Evolutionary conservation across 2,797 vertebrate genomes (phyloP).

Genomic region (Ceyx erithaca): DNA sequence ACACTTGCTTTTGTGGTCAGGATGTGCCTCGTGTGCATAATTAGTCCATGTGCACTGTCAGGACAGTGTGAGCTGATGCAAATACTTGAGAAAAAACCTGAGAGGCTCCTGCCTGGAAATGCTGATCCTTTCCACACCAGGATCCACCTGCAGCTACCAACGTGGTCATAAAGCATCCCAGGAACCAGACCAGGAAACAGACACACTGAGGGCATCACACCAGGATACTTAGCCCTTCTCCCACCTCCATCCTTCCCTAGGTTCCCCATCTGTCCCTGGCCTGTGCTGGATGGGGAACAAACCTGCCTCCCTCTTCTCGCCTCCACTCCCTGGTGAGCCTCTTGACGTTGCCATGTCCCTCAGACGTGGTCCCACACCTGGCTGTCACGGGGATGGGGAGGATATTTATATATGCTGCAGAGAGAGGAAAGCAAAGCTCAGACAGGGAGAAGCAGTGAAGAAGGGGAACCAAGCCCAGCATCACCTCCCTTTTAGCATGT

Average conservation of each 20-base stretch:
- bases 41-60: neutral
- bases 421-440: neutral
- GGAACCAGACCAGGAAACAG: neutral
- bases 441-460: neutral
- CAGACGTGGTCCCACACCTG: neutral
- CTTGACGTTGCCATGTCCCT: neutral
- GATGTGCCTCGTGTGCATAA: neutral
- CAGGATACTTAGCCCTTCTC: neutral
- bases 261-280: neutral
- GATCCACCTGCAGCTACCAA: rapidly evolving
- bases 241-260: neutral
- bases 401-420: conserved; percentile 2
- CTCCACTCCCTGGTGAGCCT: rapidly evolving
- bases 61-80: neutral
- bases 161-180: neutral
- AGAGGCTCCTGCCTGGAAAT: neutral
- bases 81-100: neutral
- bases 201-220: neutral
- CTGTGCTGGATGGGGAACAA: neutral
- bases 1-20: neutral
- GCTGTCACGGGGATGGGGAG: neutral
- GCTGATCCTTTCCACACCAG: neutral
- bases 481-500: neutral
- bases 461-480: neutral
- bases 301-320: neutral